Evolutionary conservation across 1,140 invertebrate species (phyloP), one percentile per base, ranked within the genome.

Genomic region (Hormaphis cornu): DNA sequence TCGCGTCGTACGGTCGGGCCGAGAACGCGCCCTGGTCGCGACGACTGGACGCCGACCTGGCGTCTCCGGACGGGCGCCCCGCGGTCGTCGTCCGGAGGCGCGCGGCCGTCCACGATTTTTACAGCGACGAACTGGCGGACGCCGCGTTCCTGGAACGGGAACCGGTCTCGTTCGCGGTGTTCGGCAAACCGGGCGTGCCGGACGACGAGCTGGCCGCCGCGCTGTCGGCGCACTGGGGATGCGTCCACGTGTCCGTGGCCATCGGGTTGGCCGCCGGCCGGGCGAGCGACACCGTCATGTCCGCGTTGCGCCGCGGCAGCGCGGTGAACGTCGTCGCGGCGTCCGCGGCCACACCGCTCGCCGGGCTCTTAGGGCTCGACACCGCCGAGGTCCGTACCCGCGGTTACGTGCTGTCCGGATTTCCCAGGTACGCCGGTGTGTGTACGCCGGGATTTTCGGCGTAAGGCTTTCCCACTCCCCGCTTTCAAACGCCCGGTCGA

Each of bases 371-470:
- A 8, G 44, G 44, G 7, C n/a, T 66, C 28, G 14, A 30, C 14
- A 46, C 1, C 1, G 2, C 30, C 2, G 28, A 20, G 0, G 20
- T 66, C 9, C 42, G 8, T 0, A 44, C 48, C 48, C 28, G 44
- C 2, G 61, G 61, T 33, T 66, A 50, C 61, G 44, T 66, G 12
- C 28, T 66, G 6, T 35, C 61, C 7, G 61, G 61, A 24, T n/a
- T 66, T 9, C 61, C 61, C 10, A 66, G 18, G 61, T 35, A 20
- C 22, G 3, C n/a, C 14, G 37, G 7, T 40, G 37, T 7, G 37
- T 14, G 14, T 14, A 40, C 14, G 7, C n/a, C 37, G 7, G 37
- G 37, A 7, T 40, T 40, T 14, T 40, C 37, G 7, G 37, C 37
- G 14, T 40, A 14, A 7, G 7, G 7, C 14, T 40, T 7, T 14